Base-by-base conservation (phyloP, 2,888 invertebrate genomes). In the Diaphora mendica region DNA sequence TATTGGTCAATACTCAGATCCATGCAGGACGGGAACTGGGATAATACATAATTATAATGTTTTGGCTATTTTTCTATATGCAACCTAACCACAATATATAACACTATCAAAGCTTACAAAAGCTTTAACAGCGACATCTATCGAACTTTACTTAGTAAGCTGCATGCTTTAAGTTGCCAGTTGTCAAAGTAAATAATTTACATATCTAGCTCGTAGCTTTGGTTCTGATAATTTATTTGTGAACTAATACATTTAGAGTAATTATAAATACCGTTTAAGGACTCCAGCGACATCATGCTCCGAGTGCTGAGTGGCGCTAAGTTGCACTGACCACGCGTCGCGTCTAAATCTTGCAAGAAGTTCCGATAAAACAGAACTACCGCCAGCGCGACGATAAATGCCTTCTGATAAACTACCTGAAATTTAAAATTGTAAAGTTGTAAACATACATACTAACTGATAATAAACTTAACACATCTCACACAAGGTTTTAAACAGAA, bases 221-320 rank as follows among this genome's bases (percentile, higher is more conserved):
- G 8, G n/a, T 44, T 44, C 0, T 5, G 20, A 48, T 62, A 7
- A 39, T 59, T 39, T n/a, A 35, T 26, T 26, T 59, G 23, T 42
- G 15, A 42, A 62, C 11, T 42, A 9, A 26, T 11, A 11, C 17
- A 30, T 15, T 3, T n/a, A 15, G 42, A 44, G 11, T 9, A 2
- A 33, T 23, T 51, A 33, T 51, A n/a, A 1, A n/a, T 74, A 84
- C 84, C 84, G 70, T 91, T 99, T 98, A 11, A 99, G 94, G 0
- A 97, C 98, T 59, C 98, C 98, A 7, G 98, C 98, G 23, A 99
- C 98, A 88, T 99, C 99, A 90, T 99, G 98, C 84, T 98, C 98
- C 0, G 97, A 97, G 87, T 97, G 98, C 70, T 97, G 97, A 65
- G 97, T 97, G 9, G 96, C 96, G 23, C 97, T 97, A 68, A 99